Percentiles rank a stretch among this genome's conserved stretches.
phyloP scores from a whole-genome alignment of 2,113 vertebrate species.

The Haemorhous mexicanus region DNA sequence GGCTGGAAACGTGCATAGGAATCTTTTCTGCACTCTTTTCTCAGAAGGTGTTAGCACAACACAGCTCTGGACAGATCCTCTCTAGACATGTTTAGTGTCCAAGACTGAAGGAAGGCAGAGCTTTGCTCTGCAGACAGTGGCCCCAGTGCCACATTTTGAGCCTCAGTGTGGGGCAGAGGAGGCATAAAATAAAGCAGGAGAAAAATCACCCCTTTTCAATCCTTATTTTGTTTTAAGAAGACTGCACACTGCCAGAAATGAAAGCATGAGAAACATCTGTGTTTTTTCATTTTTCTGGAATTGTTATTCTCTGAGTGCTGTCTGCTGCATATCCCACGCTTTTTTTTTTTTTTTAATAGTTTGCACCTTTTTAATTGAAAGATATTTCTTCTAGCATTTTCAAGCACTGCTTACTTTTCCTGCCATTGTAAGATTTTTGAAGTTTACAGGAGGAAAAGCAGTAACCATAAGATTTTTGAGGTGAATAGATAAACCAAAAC shows the following conservation, averaged over 20 bases:
- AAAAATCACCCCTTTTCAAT: not conserved
- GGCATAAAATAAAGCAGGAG: rapidly evolving
- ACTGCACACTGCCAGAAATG: not conserved
- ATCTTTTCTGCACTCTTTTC: not conserved
- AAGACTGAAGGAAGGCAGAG: not conserved
- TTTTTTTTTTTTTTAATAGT: not conserved
- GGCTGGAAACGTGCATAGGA: not conserved
- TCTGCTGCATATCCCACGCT: not conserved
- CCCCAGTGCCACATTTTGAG: not conserved
- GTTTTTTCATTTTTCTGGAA: not conserved
- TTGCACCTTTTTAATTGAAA: not conserved
- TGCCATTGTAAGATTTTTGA: not conserved
- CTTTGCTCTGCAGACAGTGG: not conserved
- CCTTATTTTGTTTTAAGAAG: not conserved
- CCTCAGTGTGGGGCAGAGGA: rapidly evolving
- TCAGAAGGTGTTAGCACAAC: not conserved
- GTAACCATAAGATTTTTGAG: not conserved
- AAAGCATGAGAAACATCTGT: not conserved
- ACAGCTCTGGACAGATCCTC: rapidly evolving
- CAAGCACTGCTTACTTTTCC: not conserved
- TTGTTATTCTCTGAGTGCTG: not conserved
- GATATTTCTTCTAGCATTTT: not conserved
- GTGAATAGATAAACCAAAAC: not conserved
- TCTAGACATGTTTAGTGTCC: not conserved
- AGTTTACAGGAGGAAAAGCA: not conserved